A percentile compares a stretch with the other conserved stretches of the same genome.
Conservation (phyloP, 1,140 invertebrate genomes). For the Danaus melanippus region DNA sequence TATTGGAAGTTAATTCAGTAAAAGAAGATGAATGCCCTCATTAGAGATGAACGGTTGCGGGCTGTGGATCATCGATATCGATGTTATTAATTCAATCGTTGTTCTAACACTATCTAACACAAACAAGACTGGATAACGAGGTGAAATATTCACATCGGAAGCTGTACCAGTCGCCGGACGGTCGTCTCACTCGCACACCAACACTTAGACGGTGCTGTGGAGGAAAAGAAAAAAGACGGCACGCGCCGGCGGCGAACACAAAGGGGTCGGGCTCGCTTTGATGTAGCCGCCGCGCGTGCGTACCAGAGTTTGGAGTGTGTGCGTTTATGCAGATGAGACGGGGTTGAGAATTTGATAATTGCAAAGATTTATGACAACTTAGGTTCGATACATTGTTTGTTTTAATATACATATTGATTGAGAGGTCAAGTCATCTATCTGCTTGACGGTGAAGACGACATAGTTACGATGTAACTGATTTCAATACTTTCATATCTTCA, state of each 20-base stretch:
- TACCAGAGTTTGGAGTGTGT: conserved; percentile 46
- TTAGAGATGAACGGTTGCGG: too few relatives aligned
- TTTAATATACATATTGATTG: too few relatives aligned
- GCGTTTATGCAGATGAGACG: conserved; percentile 67
- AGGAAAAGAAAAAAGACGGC: conserved; percentile 60
- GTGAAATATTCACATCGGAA: conserved; percentile 71
- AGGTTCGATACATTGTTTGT: conserved; percentile 24
- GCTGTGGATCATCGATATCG: conserved; percentile 37
- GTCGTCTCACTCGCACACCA: conserved; percentile 45
- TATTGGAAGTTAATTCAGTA: too few relatives aligned
- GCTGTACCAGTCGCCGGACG: conserved; percentile 56
- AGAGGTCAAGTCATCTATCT: too few relatives aligned
- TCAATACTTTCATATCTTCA: too few relatives aligned
- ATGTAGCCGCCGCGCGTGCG: conserved; percentile 66
- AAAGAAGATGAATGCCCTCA: too few relatives aligned
- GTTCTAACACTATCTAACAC: conserved; percentile 65
- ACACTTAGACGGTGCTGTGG: conserved; percentile 26
- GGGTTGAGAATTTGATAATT: conserved; percentile 69
- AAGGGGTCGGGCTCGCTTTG: conserved; percentile 68
- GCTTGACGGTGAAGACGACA: too few relatives aligned
- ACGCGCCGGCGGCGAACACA: conserved; percentile 61
- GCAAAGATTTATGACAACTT: conserved; percentile 63
- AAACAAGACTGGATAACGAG: conserved; percentile 72
- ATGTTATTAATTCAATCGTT: conserved; percentile 42
- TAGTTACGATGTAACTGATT: too few relatives aligned